phyloP scores from a whole-genome alignment of 2,797 vertebrate species.

The Eutrigla gurnardus region DNA sequence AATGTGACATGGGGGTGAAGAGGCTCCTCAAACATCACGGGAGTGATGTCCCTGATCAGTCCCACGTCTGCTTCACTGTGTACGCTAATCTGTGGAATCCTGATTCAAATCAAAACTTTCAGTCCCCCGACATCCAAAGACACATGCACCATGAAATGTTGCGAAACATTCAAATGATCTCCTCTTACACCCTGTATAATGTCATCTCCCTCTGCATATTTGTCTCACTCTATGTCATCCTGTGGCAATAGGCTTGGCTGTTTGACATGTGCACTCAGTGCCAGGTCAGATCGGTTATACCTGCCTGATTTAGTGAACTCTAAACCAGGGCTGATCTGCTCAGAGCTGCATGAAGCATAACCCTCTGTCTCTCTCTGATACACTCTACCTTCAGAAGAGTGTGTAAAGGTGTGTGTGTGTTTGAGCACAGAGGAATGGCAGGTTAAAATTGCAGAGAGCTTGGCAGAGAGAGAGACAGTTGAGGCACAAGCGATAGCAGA shows the following conservation, averaged over 20 bases:
- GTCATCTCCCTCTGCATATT: not conserved
- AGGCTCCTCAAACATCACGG: not conserved
- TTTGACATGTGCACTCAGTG: slow-evolving; percentile 47
- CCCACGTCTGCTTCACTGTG: not conserved
- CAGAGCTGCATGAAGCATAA: slow-evolving; percentile 63
- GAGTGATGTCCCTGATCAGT: not conserved
- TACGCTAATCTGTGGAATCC: not conserved
- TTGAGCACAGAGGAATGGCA: slow-evolving; percentile 35
- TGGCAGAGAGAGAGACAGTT: not conserved
- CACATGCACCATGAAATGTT: not conserved
- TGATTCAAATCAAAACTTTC: not conserved
- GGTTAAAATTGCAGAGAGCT: slow-evolving; percentile 7
- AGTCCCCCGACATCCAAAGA: not conserved
- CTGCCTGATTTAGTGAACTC: slow-evolving; percentile 70
- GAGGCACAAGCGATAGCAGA: slow-evolving; percentile 32
- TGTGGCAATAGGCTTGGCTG: slow-evolving; percentile 29
- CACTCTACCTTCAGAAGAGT: slow-evolving; percentile 25
- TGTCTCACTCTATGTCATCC: slow-evolving; percentile 8
- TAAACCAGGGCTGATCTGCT: slow-evolving; percentile 63
- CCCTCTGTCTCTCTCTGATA: slow-evolving; percentile 50
- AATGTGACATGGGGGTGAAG: not conserved
- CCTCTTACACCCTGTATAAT: not conserved
- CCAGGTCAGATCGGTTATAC: slow-evolving; percentile 66
- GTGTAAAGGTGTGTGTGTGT: slow-evolving; percentile 8
- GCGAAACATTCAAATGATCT: not conserved